Evolutionary conservation across 2,113 vertebrate genomes (phyloP), one percentile per base, ranked within the genome.

Genomic region (Sinocyclocheilus anophthalmus): DNA sequence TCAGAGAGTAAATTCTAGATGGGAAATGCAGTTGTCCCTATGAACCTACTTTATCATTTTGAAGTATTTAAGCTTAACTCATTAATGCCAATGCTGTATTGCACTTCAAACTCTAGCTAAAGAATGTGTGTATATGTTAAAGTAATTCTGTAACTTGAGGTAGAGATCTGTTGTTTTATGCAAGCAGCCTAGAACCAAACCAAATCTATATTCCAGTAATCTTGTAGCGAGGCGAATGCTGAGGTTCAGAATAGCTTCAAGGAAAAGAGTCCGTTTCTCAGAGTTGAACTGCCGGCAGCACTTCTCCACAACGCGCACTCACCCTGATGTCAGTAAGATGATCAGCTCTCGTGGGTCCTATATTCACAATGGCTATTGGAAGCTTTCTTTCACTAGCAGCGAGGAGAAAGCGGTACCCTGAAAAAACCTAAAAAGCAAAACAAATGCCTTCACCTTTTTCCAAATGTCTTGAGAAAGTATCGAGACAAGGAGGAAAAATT

Each of bases 361-460:
- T 99, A 91, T 99, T 99, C 86, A 99, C 84, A 33, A 99, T 94
- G 7, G 96, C 97, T 0, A 99, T 93, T 0, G 97, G 97, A 42
- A 98, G 90, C 90, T 94, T 88, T 89, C 92, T 94, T 33, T 99
- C 98, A 9, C 39, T 90, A 5, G 98, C 97, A 22, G 96, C 96
- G 0, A 99, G 93, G 83, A 97, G 93, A 93, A 99, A 98, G 87
- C 96, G 96, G 93, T 98, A 99, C 61, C 96, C 97, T 3, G 98
- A 99, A 89, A 97, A 99, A 1, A 99, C 98, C 98, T 96, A 88
- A 12, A 85, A 18, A 78, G 45, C 67, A 73, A 85, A 45, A 53
- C 3, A 80, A 50, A 57, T 55, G 8, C 13, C 5, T 78, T 37
- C 5, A 76, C 13, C 12, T 50, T n/a, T 50, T 50, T 10, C n/a